These are phyloP conservation scores for Murina feae DNA, from an alignment of 2,113 vertebrate genomes.

Conservation along the genomic window DNA sequence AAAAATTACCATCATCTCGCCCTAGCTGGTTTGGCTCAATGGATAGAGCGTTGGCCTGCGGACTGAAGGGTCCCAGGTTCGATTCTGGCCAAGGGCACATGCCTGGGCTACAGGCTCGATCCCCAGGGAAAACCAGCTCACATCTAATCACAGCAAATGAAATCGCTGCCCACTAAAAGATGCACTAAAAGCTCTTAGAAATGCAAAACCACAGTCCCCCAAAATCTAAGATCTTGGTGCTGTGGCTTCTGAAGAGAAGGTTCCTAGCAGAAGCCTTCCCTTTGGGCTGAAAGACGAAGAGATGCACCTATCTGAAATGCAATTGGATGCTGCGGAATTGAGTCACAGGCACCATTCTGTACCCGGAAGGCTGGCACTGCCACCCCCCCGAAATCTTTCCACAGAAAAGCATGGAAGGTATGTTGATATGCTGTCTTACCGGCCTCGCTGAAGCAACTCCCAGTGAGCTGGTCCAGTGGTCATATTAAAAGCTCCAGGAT, in stretches of 20 bases:
- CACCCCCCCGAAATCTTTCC: not conserved
- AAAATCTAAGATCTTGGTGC: not conserved
- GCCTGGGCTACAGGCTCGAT: no score
- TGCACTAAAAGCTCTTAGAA: not conserved
- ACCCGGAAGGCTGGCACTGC: not conserved
- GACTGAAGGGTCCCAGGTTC: no score
- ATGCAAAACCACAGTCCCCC: not conserved
- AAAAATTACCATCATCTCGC: not conserved
- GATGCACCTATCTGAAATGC: not conserved
- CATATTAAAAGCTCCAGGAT: slow-evolving; percentile 97
- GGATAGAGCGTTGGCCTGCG: no score
- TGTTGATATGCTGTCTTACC: slow-evolving; percentile 81
- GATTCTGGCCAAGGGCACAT: no score
- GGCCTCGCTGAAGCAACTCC: slow-evolving; percentile 93
- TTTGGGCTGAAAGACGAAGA: not conserved
- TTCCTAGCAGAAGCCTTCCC: not conserved
- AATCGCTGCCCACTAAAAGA: not conserved
- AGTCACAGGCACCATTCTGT: not conserved
- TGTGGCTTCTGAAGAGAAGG: not conserved
- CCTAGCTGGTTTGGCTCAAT: no score
- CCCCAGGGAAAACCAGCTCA: not conserved
- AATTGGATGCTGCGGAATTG: not conserved
- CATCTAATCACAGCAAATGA: not conserved
- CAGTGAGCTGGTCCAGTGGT: slow-evolving; percentile 97
- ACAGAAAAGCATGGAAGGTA: not conserved